Evolutionary conservation across 2,113 vertebrate genomes (phyloP).

Genomic region (Thamnaconus septentrionalis): DNA sequence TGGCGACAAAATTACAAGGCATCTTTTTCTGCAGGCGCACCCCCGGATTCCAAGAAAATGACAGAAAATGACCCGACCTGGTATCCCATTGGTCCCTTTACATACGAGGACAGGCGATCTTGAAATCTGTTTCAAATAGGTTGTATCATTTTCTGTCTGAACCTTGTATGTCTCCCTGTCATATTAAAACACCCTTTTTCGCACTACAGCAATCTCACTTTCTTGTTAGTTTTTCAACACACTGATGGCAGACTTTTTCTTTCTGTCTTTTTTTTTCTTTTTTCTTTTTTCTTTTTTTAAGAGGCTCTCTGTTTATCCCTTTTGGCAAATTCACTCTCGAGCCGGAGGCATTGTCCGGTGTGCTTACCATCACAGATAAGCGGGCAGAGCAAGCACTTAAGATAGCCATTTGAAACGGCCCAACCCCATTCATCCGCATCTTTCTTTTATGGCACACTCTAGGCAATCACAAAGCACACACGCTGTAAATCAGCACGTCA

Average conservation of each 20-base stretch:
- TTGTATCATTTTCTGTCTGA: too few species aligned
- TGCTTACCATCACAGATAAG: slow-evolving; percentile 64
- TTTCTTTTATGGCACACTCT: slow-evolving; percentile 51
- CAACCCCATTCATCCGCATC: slow-evolving; percentile 44
- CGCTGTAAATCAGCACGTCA: slow-evolving; percentile 31
- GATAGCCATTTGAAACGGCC: slow-evolving; percentile 53
- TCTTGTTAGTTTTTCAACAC: too few species aligned
- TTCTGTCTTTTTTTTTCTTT: too few species aligned
- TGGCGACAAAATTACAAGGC: slow-evolving; percentile 15
- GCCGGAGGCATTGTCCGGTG: slow-evolving; percentile 38
- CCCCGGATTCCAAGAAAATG: too few species aligned
- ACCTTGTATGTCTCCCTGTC: not conserved
- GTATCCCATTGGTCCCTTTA: too few species aligned
- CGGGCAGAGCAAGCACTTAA: slow-evolving; percentile 52
- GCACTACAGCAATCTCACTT: too few species aligned
- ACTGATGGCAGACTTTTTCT: too few species aligned
- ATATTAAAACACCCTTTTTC: too few species aligned
- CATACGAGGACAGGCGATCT: too few species aligned
- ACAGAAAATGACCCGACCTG: too few species aligned
- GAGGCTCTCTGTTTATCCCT: slow-evolving; percentile 13
- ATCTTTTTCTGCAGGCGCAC: slow-evolving; percentile 2
- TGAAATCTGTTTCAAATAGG: too few species aligned
- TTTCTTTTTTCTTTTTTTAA: not conserved
- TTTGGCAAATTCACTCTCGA: slow-evolving; percentile 37
- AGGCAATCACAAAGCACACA: slow-evolving; percentile 46